These are phyloP conservation scores for Danaus plexippus DNA, from an alignment of 1,140 invertebrate genomes.

Conservation along the genomic window DNA sequence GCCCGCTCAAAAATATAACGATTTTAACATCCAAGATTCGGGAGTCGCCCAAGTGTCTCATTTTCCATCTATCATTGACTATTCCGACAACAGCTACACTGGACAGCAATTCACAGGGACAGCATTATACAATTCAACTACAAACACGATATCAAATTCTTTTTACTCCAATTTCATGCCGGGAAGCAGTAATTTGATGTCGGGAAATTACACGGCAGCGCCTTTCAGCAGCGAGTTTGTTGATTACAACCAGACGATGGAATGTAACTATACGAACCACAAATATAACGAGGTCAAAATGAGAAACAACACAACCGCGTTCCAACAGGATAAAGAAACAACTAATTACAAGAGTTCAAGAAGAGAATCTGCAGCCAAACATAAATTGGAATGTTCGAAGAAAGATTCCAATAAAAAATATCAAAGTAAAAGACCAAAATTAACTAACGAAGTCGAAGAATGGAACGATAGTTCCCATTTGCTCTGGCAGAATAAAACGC, in stretches of 20 bases:
- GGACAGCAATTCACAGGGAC: slow-evolving; percentile 60
- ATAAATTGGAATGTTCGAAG: slow-evolving; percentile 64
- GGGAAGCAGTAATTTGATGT: slow-evolving; percentile 51
- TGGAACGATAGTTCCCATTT: slow-evolving; percentile 52
- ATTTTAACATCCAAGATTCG: slow-evolving; percentile 51
- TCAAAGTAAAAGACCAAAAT: slow-evolving; percentile 56
- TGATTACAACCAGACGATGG: slow-evolving; percentile 56
- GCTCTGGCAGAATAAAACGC: slow-evolving; percentile 56
- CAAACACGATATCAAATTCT: slow-evolving; percentile 63
- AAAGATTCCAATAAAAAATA: slow-evolving; percentile 63
- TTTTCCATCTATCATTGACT: slow-evolving; percentile 61
- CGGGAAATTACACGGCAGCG: slow-evolving; percentile 47
- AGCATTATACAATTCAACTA: slow-evolving; percentile 57
- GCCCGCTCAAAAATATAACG: slow-evolving; percentile 50
- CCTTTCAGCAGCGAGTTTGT: slow-evolving; percentile 59
- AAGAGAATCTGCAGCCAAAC: slow-evolving; percentile 54
- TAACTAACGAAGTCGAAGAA: slow-evolving; percentile 50
- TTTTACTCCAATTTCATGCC: slow-evolving; percentile 66
- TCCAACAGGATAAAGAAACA: slow-evolving; percentile 46
- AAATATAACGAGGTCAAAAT: slow-evolving; percentile 62
- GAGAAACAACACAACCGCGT: slow-evolving; percentile 41
- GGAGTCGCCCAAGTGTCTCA: slow-evolving; percentile 62
- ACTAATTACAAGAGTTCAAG: slow-evolving; percentile 47
- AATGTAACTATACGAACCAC: slow-evolving; percentile 60
- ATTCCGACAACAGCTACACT: slow-evolving; percentile 54